These are phyloP conservation scores for Taenaris catops DNA, from an alignment of 2,888 invertebrate species.

Conservation along the genomic window DNA sequence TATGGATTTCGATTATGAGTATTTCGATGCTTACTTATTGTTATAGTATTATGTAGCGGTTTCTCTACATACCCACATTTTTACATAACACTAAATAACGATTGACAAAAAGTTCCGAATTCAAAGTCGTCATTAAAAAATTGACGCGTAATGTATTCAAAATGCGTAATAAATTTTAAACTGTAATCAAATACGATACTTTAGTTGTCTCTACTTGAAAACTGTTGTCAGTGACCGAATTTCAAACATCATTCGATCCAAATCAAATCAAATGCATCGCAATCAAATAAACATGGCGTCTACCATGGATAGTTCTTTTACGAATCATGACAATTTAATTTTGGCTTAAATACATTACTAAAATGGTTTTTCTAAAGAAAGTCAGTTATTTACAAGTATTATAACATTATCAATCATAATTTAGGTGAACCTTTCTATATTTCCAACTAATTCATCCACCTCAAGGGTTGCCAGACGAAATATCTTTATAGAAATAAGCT, in stretches of 20 bases:
- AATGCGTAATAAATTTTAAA: constrained; percentile 10
- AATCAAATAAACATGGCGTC: constrained; percentile 67
- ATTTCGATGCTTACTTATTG: constrained; percentile 55
- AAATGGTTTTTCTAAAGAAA: no score
- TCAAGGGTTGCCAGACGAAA: no score
- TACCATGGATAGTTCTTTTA: constrained; percentile 26
- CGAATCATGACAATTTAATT: constrained; percentile 31
- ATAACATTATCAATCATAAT: no score
- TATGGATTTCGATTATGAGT: constrained; percentile 59
- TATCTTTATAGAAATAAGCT: no score
- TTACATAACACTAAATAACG: no score
- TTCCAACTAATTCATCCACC: no score
- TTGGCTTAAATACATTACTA: no score
- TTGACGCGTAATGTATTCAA: background rate
- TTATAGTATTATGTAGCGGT: constrained; percentile 26
- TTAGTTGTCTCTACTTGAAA: constrained; percentile 23
- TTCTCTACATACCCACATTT: no score
- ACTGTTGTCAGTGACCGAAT: constrained; percentile 33
- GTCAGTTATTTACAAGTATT: no score
- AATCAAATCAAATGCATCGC: constrained; percentile 58
- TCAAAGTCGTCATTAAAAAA: background rate
- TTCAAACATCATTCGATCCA: constrained; percentile 49
- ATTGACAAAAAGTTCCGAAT: no score
- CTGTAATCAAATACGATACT: constrained; percentile 19
- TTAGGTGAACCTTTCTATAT: no score